A percentile compares a stretch with the other conserved stretches of the same genome.
These are phyloP conservation scores for Eidolon helvum DNA, from an alignment of 2,113 vertebrate species.

Conservation along the genomic window DNA sequence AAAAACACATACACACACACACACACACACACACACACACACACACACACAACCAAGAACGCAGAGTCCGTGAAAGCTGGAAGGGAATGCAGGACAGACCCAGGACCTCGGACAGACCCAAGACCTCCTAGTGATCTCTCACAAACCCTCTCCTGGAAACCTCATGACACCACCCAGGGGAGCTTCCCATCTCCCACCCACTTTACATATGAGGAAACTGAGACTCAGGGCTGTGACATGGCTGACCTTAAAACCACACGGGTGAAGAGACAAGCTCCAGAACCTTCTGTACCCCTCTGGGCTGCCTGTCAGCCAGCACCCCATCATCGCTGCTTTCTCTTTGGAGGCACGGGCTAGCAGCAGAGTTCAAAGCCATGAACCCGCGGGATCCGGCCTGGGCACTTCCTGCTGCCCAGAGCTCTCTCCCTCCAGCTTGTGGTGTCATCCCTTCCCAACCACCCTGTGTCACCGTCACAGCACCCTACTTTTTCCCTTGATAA, in stretches of 20 bases:
- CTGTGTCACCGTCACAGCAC: neutral
- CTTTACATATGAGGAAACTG: neutral
- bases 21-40: no score
- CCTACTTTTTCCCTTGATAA: neutral
- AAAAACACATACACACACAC: no score
- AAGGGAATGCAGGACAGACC: fast-evolving
- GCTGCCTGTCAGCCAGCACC: neutral
- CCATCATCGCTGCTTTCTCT: neutral
- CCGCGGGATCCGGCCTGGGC: neutral
- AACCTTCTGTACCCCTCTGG: neutral
- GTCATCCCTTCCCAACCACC: neutral
- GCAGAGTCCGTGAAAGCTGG: neutral
- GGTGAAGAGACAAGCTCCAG: neutral
- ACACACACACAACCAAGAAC: no score
- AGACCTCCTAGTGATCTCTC: no score
- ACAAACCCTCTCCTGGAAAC: neutral
- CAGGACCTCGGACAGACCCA: fast-evolving
- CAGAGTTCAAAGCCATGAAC: neutral
- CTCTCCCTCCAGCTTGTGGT: neutral
- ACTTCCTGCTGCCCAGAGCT: neutral
- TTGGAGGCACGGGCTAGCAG: neutral
- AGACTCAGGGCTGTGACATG: neutral
- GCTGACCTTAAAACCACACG: neutral
- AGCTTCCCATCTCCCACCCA: no score
- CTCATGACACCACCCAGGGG: fast-evolving